These are phyloP conservation scores for Sarotherodon lohbergeri DNA, from an alignment of 2,113 vertebrate genomes.

Conservation along the genomic window DNA sequence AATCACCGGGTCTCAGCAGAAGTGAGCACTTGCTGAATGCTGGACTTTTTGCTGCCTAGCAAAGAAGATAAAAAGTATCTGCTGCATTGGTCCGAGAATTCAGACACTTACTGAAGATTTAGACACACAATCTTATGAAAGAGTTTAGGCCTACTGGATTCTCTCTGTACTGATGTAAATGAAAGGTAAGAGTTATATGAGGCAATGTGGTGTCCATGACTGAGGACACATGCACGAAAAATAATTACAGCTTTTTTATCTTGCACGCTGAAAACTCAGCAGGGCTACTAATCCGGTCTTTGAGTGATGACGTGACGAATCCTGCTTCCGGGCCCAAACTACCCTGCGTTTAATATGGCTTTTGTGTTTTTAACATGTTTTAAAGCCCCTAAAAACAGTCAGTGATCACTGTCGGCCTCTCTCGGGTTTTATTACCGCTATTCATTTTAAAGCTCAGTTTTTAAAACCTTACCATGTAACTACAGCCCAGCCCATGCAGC, in stretches of 20 bases:
- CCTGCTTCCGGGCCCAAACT: too few relatives aligned
- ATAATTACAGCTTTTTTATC: neutral
- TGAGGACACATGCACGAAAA: neutral
- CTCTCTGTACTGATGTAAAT: neutral
- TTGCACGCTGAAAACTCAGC: neutral
- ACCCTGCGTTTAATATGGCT: too few relatives aligned
- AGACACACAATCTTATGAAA: neutral
- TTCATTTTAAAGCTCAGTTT: too few relatives aligned
- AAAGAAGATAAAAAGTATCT: neutral
- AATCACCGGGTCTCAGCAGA: neutral
- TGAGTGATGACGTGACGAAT: too few relatives aligned
- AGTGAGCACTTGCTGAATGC: neutral
- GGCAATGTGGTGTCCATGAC: neutral
- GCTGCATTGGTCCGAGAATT: neutral
- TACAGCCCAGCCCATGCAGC: too few relatives aligned
- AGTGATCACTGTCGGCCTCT: too few relatives aligned
- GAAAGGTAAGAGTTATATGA: neutral
- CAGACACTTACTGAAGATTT: neutral
- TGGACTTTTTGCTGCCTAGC: neutral
- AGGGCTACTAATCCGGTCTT: neutral
- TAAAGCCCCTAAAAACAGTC: too few relatives aligned
- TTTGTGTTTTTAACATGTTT: too few relatives aligned
- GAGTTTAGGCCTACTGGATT: neutral
- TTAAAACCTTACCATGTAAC: too few relatives aligned
- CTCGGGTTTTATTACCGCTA: too few relatives aligned